phyloP scores from a whole-genome alignment of 2,113 vertebrate species.

The cattle (Bos taurus) region ARS-UCD2.0 NC_037347.1:69558001-69558500 shows the following conservation, averaged over 20 bases:
- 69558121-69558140: neutral
- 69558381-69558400: neutral
- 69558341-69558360: neutral
- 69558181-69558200: neutral
- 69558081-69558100: accelerated
- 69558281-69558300: neutral
- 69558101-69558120: accelerated
- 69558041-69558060: accelerated
- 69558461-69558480: accelerated
- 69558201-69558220: neutral
- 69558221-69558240: neutral
- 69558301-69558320: neutral
- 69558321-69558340: neutral
- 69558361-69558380: neutral
- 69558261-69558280: neutral
- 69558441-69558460: accelerated
- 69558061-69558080: neutral
- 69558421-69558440: accelerated
- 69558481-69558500: neutral
- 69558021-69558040: neutral
- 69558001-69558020: neutral
- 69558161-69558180: too few relatives aligned
- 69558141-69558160: accelerated
- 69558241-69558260: neutral
- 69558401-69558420: accelerated